Percentiles rank a stretch among this genome's conserved stretches.
Evolutionary conservation across 2,888 invertebrate species (phyloP).

Genomic region (Zygaena filipendulae): DNA sequence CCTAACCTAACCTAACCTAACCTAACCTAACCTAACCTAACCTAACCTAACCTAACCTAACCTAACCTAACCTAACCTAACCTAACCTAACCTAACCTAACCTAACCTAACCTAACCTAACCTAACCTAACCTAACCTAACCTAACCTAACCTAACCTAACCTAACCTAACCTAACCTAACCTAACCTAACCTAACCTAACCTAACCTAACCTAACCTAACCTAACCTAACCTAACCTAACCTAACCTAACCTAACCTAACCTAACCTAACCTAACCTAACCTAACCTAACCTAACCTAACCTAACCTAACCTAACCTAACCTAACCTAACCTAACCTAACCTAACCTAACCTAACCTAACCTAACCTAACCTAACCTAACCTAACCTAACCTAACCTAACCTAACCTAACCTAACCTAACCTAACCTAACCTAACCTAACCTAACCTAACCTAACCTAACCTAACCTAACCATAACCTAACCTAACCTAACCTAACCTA

Average conservation of each 20-base stretch:
- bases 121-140: conserved; percentile 11
- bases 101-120: conserved; percentile 13
- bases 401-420: conserved; percentile 11
- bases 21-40: conserved; percentile 13
- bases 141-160: conserved; percentile 6
- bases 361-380: conserved; percentile 11
- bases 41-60: conserved; percentile 13
- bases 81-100: conserved; percentile 12
- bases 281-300: conserved; percentile 11
- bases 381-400: conserved; percentile 11
- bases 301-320: conserved; percentile 12
- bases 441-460: conserved; percentile 12
- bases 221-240: conserved; percentile 10
- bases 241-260: conserved; percentile 11
- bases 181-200: conserved; percentile 4
- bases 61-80: conserved; percentile 13
- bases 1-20: conserved; percentile 14
- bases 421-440: conserved; percentile 12
- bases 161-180: conserved; percentile 9
- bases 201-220: conserved; percentile 8
- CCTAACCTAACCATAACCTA: conserved; percentile 6
- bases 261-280: conserved; percentile 12
- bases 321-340: conserved; percentile 12
- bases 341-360: conserved; percentile 12
- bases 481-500: conserved; percentile 6